phyloP scores from a whole-genome alignment of 2,113 vertebrate genomes.

The Thermophis baileyi region DNA sequence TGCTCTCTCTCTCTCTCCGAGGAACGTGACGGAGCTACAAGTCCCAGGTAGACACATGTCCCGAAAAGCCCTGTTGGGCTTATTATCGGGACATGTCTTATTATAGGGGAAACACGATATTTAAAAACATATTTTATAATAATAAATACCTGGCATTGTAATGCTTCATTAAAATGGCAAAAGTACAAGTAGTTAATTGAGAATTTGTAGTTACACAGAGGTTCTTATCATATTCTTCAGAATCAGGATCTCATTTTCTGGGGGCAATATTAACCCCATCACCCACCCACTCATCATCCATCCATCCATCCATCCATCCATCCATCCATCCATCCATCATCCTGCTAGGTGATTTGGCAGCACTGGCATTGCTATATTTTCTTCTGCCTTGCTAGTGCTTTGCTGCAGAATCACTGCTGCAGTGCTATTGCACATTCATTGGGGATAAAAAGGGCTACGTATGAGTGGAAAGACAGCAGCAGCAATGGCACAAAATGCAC shows the following conservation, averaged over 20 bases:
- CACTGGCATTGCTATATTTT: background rate
- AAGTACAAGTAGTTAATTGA: background rate
- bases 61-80: no score
- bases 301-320: background rate
- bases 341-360: fast-evolving
- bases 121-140: background rate
- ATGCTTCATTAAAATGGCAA: background rate
- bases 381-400: slow-evolving; percentile 7
- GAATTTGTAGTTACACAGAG: background rate
- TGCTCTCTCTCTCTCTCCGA: no score
- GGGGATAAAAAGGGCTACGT: background rate
- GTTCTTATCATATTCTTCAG: background rate
- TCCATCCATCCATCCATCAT: background rate
- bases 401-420: slow-evolving; percentile 46
- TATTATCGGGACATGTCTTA: no score
- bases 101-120: no score
- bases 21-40: no score
- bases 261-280: background rate
- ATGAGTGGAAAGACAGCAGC: background rate
- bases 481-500: background rate
- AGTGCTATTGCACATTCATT: slow-evolving; percentile 13
- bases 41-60: no score
- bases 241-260: background rate
- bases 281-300: background rate
- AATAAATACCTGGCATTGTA: background rate